Evolutionary conservation across 1,140 invertebrate species (phyloP).

Genomic region (Penaeus indicus): DNA sequence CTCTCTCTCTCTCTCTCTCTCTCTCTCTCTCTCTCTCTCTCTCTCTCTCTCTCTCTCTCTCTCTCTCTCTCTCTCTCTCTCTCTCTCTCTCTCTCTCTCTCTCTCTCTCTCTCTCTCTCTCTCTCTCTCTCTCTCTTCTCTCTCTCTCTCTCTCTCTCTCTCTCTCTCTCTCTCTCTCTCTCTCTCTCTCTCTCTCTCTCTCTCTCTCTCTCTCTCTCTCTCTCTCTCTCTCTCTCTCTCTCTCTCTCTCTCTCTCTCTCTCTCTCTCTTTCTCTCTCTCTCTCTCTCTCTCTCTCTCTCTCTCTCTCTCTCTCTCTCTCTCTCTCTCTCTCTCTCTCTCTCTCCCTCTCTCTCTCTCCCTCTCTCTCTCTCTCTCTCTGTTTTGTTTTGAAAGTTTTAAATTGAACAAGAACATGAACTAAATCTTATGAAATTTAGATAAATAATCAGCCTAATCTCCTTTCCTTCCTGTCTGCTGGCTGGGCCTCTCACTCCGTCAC

Average conservation of each 20-base stretch:
- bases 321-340: too few relatives aligned
- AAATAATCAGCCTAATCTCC: slow-evolving; percentile 7
- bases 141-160: not conserved
- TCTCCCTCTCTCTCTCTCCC: too few relatives aligned
- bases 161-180: slow-evolving; percentile 23
- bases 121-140: not conserved
- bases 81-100: not conserved
- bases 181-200: slow-evolving; percentile 8
- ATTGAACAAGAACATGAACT: not conserved
- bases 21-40: not conserved
- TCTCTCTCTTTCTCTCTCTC: too few relatives aligned
- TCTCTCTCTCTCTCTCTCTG: not conserved
- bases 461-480: slow-evolving; percentile 7
- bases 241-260: too few relatives aligned
- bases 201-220: slow-evolving; percentile 3
- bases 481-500: too few relatives aligned
- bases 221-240: not conserved
- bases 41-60: not conserved
- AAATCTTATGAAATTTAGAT: not conserved
- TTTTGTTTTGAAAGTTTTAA: slow-evolving; percentile 2
- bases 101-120: not conserved
- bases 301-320: too few relatives aligned
- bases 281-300: too few relatives aligned
- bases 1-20: too few relatives aligned
- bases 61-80: slow-evolving; percentile 5